phyloP scores from a whole-genome alignment of 2,888 invertebrate genomes.

The Volucella zonaria region DNA sequence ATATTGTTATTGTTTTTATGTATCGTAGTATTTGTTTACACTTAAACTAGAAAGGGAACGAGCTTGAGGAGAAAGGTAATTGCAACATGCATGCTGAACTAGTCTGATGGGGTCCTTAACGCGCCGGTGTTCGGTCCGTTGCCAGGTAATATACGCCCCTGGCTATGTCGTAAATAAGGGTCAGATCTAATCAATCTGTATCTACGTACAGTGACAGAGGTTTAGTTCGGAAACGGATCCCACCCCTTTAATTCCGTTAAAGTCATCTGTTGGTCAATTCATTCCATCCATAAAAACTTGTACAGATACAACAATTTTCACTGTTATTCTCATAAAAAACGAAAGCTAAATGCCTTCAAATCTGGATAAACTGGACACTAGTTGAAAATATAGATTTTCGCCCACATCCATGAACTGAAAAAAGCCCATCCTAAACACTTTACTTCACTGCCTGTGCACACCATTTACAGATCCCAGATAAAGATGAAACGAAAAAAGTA shows the following conservation, averaged over 20 bases:
- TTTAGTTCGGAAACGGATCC: too few species aligned
- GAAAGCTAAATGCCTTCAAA: slow-evolving; percentile 9
- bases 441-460: neutral
- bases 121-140: too few species aligned
- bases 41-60: too few species aligned
- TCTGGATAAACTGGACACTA: slow-evolving; percentile 4
- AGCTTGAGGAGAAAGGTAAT: too few species aligned
- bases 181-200: too few species aligned
- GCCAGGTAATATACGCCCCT: too few species aligned
- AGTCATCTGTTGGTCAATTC: neutral
- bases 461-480: slow-evolving; percentile 13
- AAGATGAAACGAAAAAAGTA: neutral
- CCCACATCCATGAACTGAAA: neutral
- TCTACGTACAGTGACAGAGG: too few species aligned
- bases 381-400: slow-evolving; percentile 3
- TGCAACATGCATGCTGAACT: too few species aligned
- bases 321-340: neutral
- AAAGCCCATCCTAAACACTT: neutral
- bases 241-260: neutral
- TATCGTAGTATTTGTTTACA: too few species aligned
- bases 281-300: neutral
- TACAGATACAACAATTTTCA: neutral
- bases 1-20: too few species aligned
- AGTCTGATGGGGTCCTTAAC: too few species aligned
- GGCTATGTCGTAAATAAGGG: too few species aligned